Conservation (phyloP, 2,888 invertebrate genomes). For the Escarpia spicata region DNA sequence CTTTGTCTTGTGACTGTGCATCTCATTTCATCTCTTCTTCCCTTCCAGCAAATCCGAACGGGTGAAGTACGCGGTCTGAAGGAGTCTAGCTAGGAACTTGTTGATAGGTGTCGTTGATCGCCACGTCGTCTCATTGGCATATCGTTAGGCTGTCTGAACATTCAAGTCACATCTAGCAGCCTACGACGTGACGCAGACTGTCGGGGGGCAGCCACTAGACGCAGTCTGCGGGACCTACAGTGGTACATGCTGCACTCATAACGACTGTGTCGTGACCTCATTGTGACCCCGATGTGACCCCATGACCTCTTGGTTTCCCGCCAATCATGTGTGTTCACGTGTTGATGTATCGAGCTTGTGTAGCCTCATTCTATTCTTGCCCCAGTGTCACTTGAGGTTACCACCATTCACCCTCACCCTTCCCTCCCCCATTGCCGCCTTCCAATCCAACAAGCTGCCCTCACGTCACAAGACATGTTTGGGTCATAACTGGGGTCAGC, state of each 20-base stretch:
- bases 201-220: not conserved
- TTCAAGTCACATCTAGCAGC: not conserved
- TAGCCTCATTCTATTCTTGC: not conserved
- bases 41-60: conserved; percentile 4
- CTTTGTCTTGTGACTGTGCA: not conserved
- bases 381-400: not conserved
- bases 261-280: not conserved
- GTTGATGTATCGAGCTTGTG: not conserved
- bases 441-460: not conserved
- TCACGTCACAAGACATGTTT: not conserved
- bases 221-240: not conserved
- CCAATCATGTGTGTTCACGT: not conserved
- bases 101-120: not conserved
- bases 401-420: not conserved
- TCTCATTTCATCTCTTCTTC: not conserved
- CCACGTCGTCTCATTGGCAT: not conserved
- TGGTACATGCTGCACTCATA: not conserved
- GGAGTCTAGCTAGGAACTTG: not conserved
- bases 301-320: no score
- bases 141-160: conserved; percentile 8
- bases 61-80: not conserved
- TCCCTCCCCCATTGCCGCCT: no score
- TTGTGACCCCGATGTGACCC: not conserved
- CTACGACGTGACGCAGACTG: not conserved
- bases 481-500: not conserved